Percentiles rank a stretch among this genome's conserved stretches.
These are phyloP conservation scores for Calliphora vomitoria DNA, from an alignment of 2,888 invertebrate genomes.

Conservation along the genomic window DNA sequence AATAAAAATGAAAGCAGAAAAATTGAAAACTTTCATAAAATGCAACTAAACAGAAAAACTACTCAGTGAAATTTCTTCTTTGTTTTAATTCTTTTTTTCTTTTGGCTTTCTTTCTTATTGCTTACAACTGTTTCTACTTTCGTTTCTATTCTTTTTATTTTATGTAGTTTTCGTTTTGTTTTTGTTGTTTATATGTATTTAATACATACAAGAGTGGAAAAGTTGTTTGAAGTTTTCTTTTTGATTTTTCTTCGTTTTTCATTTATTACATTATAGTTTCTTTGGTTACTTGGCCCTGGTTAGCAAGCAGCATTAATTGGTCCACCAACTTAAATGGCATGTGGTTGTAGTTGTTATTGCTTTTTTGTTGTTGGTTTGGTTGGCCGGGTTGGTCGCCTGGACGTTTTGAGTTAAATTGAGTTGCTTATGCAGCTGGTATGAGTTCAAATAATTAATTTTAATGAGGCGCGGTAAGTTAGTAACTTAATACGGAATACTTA, in stretches of 20 bases:
- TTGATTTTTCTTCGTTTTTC: conserved; percentile 3
- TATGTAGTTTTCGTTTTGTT: background rate
- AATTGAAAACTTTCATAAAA: conserved; percentile 14
- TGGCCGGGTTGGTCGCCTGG: conserved; percentile 32
- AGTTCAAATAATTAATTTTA: conserved; percentile 73
- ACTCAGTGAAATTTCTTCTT: background rate
- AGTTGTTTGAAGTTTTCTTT: conserved; percentile 2
- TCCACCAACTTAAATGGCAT: conserved; percentile 63
- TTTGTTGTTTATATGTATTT: background rate
- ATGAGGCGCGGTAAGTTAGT: conserved; percentile 68
- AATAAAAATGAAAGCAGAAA: conserved; percentile 6
- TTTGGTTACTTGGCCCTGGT: conserved; percentile 63
- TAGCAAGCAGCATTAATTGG: conserved; percentile 62
- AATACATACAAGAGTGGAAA: conserved; percentile 26
- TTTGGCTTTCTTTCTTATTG: background rate
- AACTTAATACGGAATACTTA: conserved; percentile 56
- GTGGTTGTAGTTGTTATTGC: conserved; percentile 38
- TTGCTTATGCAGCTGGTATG: conserved; percentile 41
- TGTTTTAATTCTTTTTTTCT: background rate
- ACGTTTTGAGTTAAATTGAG: conserved; percentile 51
- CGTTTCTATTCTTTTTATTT: background rate
- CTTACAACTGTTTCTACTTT: conserved; percentile 15
- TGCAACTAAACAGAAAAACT: conserved; percentile 8
- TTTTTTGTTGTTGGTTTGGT: background rate
- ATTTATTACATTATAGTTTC: conserved; percentile 58